Percentiles rank a stretch among this genome's conserved stretches.
Conservation (phyloP, 2,113 vertebrate genomes). For the Rhinogobius similis region DNA sequence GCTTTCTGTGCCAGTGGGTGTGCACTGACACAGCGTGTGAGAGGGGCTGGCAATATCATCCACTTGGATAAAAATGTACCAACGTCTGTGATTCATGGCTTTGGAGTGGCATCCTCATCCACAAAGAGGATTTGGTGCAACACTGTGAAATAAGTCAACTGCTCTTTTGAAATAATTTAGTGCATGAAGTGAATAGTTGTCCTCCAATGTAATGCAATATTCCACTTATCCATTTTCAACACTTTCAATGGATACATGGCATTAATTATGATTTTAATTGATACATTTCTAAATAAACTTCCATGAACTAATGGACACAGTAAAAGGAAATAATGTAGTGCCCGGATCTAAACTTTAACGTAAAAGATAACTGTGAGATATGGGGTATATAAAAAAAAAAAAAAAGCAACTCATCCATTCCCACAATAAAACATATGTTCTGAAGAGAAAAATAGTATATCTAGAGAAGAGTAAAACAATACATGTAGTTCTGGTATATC, state of each 20-base stretch:
- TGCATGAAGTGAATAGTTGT: not conserved
- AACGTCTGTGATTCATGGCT: constrained; percentile 38
- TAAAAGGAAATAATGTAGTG: too few relatives aligned
- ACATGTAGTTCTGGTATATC: not conserved
- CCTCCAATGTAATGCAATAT: not conserved
- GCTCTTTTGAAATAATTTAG: not conserved
- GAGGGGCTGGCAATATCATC: constrained; percentile 15
- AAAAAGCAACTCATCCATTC: not conserved
- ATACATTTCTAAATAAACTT: not conserved
- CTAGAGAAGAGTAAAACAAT: too few relatives aligned
- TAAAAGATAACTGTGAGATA: too few relatives aligned
- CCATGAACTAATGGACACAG: not conserved
- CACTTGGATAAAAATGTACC: constrained; percentile 22
- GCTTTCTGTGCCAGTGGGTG: constrained; percentile 23
- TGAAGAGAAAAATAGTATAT: not conserved
- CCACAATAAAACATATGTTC: too few relatives aligned
- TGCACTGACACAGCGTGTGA: constrained; percentile 12
- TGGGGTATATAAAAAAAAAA: not conserved
- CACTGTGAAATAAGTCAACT: constrained; percentile 25
- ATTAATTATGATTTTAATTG: not conserved
- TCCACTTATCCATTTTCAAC: not conserved
- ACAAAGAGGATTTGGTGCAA: constrained; percentile 21
- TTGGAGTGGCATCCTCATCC: constrained; percentile 15
- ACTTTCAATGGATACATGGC: not conserved
- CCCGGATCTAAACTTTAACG: too few relatives aligned